Evolutionary conservation across 2,888 invertebrate genomes (phyloP), one percentile per base, ranked within the genome.

Genomic region (Dolomedes plantarius): DNA sequence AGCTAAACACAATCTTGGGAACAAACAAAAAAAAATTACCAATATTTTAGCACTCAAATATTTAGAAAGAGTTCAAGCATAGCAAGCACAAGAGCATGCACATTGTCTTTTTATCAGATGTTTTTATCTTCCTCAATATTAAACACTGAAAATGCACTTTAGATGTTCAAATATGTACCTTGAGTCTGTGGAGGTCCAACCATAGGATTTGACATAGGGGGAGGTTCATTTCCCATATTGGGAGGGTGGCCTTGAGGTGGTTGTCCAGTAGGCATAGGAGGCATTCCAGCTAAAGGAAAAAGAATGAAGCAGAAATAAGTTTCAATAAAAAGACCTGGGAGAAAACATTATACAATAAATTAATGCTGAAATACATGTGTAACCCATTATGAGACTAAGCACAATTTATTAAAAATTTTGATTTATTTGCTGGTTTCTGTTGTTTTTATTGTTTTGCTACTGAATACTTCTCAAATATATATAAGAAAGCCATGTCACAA

Each of bases 181-280:
- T 83, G 87, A 0, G 83, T 27, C 36, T 83, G 83, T n/a, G 79
- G 71, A 23, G 78, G 79, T 39, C 83, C 83, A 29, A 78, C 79
- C 83, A 77, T 83, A n/a, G 83, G 87, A 36, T 62, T 83, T 79
- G 74, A 31, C 78, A 87, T 79, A 19, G 78, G 56, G 27, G 81
- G 69, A 28, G 78, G 31, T 68, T 87, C 87, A 73, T 56, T 80
- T 19, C 78, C 75, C 65, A 83, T 83, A 32, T 62, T 73, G 23
- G 50, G 87, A 31, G 75, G 29, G 46, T 86, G 86, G n/a, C 76
- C 76, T 72, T 71, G 86, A 9, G 78, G 23, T 23, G 86, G 80
- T 36, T 86, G 86, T n/a, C 77, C 77, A 50, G 86, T 41, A 29
- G 75, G 80, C 27, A 86, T 69, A n/a, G 86, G 86, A 28, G 86